Percentiles rank a stretch among this genome's conserved stretches.
phyloP scores from a whole-genome alignment of 2,113 vertebrate species.

The Oncorhynchus masou region DNA sequence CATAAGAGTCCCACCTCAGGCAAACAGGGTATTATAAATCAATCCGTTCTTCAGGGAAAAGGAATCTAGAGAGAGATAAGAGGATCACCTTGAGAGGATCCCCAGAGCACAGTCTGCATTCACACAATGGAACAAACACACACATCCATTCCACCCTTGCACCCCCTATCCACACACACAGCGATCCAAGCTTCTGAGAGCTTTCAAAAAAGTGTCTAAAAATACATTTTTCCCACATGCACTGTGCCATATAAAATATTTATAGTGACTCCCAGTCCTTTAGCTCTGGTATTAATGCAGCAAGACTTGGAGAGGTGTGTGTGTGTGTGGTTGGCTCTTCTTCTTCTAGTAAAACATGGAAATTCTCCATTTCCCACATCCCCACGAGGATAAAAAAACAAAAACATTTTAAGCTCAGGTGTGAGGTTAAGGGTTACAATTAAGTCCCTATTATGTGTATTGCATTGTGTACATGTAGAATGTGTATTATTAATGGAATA shows the following conservation, averaged over 20 bases:
- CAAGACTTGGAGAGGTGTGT: slow-evolving; percentile 26
- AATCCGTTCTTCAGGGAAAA: slow-evolving; percentile 6
- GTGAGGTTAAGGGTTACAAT: too few relatives aligned
- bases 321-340: background rate
- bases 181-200: slow-evolving; percentile 36
- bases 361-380: too few relatives aligned
- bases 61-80: slow-evolving; percentile 13
- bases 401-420: too few relatives aligned
- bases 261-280: slow-evolving; percentile 71
- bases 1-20: background rate
- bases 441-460: too few relatives aligned
- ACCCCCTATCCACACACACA: too few relatives aligned
- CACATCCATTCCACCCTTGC: background rate
- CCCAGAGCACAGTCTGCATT: slow-evolving; percentile 8
- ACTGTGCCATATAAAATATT: slow-evolving; percentile 81
- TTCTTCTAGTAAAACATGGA: too few relatives aligned
- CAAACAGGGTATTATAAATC: slow-evolving; percentile 28
- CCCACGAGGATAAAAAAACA: too few relatives aligned
- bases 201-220: slow-evolving; percentile 62
- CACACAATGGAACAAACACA: background rate
- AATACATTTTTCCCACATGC: slow-evolving; percentile 75
- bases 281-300: slow-evolving; percentile 57
- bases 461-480: too few relatives aligned
- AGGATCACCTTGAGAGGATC: slow-evolving; percentile 41
- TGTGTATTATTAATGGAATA: too few relatives aligned